Percentiles rank a stretch among this genome's conserved stretches.
Evolutionary conservation across 2,113 vertebrate genomes (phyloP).

Genomic region (Cercocebus atys): DNA sequence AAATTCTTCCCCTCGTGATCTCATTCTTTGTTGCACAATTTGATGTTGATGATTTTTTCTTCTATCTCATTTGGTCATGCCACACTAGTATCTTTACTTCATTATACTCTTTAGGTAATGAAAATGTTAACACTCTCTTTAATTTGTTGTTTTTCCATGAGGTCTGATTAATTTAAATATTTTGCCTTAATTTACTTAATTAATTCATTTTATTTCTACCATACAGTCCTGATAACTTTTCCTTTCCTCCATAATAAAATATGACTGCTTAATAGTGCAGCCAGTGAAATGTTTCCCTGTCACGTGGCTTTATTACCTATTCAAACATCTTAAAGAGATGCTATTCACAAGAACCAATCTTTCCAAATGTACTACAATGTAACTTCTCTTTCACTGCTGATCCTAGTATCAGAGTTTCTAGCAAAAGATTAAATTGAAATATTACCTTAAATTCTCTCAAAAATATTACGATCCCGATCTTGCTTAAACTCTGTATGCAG

Average conservation of each 20-base stretch:
- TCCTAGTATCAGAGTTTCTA: background rate
- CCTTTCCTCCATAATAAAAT: background rate
- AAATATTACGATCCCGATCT: background rate
- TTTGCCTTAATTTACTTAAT: background rate
- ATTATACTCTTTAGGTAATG: background rate
- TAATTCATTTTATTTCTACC: background rate
- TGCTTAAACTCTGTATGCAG: background rate
- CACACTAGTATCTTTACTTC: background rate
- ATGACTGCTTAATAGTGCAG: background rate
- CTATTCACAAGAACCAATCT: background rate
- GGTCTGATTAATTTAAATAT: background rate
- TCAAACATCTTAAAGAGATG: background rate
- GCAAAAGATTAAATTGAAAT: background rate
- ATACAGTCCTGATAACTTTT: background rate
- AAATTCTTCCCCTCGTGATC: background rate
- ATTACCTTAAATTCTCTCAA: background rate
- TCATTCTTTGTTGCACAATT: background rate
- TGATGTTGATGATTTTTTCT: background rate
- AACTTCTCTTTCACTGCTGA: background rate
- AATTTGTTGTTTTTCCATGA: background rate
- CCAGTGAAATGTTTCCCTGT: background rate
- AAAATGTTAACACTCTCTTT: conserved; percentile 2
- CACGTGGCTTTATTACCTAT: background rate
- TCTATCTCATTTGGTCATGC: background rate
- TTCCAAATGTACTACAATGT: background rate